Conservation (phyloP, 2,797 vertebrate species). For the Distichodus sexfasciatus region DNA sequence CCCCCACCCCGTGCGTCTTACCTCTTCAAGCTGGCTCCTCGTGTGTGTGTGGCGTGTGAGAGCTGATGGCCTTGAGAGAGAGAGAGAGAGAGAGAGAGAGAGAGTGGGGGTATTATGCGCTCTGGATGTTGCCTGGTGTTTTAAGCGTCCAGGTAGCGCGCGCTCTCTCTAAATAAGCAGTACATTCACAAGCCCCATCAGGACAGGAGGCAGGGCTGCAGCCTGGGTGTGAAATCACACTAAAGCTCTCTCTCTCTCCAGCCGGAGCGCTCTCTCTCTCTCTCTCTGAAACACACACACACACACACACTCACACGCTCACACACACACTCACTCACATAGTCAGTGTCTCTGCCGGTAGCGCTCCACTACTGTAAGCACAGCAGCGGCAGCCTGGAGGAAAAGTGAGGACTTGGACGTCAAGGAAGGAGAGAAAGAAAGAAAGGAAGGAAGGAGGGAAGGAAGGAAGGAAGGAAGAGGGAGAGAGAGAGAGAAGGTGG, state of each 20-base stretch:
- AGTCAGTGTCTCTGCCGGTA: constrained; percentile 31
- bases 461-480: constrained; percentile 49
- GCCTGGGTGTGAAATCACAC: constrained; percentile 77
- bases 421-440: constrained; percentile 66
- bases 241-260: constrained; percentile 18
- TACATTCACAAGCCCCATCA: constrained; percentile 78
- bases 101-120: constrained; percentile 74
- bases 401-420: constrained; percentile 48
- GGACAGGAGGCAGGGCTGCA: constrained; percentile 77
- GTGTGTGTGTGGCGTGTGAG: constrained; percentile 51
- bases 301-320: constrained; percentile 20
- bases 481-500: constrained; percentile 25
- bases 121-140: constrained; percentile 80
- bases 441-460: constrained; percentile 69
- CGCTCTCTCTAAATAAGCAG: constrained; percentile 80
- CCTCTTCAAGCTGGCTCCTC: constrained; percentile 69
- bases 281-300: constrained; percentile 30
- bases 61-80: constrained; percentile 25
- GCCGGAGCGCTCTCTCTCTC: constrained; percentile 30
- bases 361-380: constrained; percentile 60
- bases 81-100: constrained; percentile 54
- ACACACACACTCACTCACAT: constrained; percentile 29
- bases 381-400: constrained; percentile 58
- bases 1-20: no score
- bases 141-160: constrained; percentile 81